A percentile compares a stretch with the other conserved stretches of the same genome.
Conservation (phyloP, 2,113 vertebrate genomes). For the Oryzias curvinotus region DNA sequence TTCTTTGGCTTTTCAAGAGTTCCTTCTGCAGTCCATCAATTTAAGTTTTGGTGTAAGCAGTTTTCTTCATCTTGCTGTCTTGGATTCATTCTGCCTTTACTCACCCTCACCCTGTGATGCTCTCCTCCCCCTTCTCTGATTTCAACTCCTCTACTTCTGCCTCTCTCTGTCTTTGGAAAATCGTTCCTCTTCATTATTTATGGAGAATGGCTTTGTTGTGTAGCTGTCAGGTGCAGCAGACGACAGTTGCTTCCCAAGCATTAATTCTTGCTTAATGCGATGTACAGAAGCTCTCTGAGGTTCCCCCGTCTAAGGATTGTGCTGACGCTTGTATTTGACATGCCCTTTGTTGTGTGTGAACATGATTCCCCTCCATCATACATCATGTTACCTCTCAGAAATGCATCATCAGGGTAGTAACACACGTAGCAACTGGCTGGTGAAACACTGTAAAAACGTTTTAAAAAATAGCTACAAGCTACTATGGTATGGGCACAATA, state of each 20-base stretch:
- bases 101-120: neutral
- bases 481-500: too few relatives aligned
- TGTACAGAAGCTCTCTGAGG: too few relatives aligned
- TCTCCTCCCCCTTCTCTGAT: constrained; percentile 2
- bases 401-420: neutral
- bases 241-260: constrained; percentile 1
- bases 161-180: constrained; percentile 25
- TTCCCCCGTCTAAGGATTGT: neutral
- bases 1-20: neutral
- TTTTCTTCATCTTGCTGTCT: constrained; percentile 18
- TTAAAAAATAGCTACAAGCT: too few relatives aligned
- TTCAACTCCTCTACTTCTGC: constrained; percentile 7
- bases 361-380: constrained; percentile 9
- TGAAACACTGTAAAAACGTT: neutral
- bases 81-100: neutral
- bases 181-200: constrained; percentile 58
- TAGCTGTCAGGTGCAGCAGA: constrained; percentile 41
- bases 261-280: constrained; percentile 1
- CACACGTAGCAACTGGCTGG: constrained; percentile 11
- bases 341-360: constrained; percentile 14
- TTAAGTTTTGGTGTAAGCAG: neutral
- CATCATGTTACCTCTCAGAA: neutral
- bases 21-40: neutral
- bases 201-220: constrained; percentile 30
- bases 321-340: constrained; percentile 2